phyloP scores from a whole-genome alignment of 35 echinoderm and acorn worm species.

The Anneissia japonica region DNA sequence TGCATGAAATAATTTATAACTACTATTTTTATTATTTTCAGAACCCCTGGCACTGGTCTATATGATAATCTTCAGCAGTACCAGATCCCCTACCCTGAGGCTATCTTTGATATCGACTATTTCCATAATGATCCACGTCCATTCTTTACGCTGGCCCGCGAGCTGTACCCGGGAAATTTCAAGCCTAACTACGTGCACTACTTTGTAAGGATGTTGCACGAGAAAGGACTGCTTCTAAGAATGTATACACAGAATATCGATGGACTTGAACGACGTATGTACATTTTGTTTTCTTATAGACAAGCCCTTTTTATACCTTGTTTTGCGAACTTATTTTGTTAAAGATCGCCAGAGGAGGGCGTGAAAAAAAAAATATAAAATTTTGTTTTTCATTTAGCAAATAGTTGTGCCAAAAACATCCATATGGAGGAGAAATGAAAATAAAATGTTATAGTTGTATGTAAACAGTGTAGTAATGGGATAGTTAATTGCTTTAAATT shows the following conservation, averaged over 20 bases:
- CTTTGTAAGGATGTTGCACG: constrained; percentile 90
- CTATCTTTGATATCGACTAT: constrained; percentile 94
- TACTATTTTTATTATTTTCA: constrained; percentile 31
- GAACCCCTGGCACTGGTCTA: constrained; percentile 85
- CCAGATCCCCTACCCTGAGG: constrained; percentile 82
- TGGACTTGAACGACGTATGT: constrained; percentile 93
- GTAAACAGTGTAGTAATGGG: no score
- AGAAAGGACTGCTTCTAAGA: constrained; percentile 64
- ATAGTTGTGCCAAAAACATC: no score
- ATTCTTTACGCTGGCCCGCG: constrained; percentile 88
- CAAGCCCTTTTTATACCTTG: no score
- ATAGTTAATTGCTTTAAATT: no score
- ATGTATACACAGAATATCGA: constrained; percentile 99
- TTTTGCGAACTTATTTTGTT: no score
- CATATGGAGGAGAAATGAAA: no score
- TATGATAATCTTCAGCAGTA: constrained; percentile 98
- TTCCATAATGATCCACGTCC: constrained; percentile 80
- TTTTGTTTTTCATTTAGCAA: no score
- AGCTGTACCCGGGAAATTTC: constrained; percentile 81
- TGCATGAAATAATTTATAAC: background rate
- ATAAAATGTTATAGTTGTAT: no score
- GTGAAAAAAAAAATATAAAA: no score
- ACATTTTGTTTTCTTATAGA: background rate
- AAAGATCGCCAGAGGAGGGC: no score
- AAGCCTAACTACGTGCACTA: constrained; percentile 96